phyloP scores from a whole-genome alignment of 1,140 invertebrate genomes.

The Goniozus legneri region DNA sequence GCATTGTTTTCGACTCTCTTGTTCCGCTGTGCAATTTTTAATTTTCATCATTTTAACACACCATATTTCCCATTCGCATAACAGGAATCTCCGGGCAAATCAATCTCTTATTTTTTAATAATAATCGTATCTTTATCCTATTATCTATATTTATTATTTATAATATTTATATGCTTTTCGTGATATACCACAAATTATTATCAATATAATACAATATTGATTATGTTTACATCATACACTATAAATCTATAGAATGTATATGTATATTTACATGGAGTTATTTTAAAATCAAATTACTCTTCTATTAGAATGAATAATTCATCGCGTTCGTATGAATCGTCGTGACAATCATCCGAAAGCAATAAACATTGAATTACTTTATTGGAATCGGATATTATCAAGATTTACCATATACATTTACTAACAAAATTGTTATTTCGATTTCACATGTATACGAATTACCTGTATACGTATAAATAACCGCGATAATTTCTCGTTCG shows the following conservation, averaged over 20 bases:
- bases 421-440: background rate
- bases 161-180: constrained; percentile 20
- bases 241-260: constrained; percentile 45
- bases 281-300: constrained; percentile 28
- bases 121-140: constrained; percentile 13
- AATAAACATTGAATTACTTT: too few species aligned
- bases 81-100: background rate
- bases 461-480: background rate
- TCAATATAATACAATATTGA: constrained; percentile 50
- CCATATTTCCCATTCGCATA: background rate
- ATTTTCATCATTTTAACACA: background rate
- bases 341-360: constrained; percentile 19
- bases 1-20: too few species aligned
- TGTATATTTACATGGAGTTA: constrained; percentile 46
- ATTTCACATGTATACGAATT: background rate
- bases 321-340: constrained; percentile 22
- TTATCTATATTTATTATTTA: constrained; percentile 1
- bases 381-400: constrained; percentile 2
- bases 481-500: background rate
- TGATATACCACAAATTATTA: constrained; percentile 43
- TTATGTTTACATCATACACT: constrained; percentile 47
- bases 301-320: constrained; percentile 14
- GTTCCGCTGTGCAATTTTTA: constrained; percentile 18
- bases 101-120: constrained; percentile 13
- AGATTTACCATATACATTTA: background rate